Conservation (phyloP, 2,888 invertebrate genomes). For the Eristalis pertinax region DNA sequence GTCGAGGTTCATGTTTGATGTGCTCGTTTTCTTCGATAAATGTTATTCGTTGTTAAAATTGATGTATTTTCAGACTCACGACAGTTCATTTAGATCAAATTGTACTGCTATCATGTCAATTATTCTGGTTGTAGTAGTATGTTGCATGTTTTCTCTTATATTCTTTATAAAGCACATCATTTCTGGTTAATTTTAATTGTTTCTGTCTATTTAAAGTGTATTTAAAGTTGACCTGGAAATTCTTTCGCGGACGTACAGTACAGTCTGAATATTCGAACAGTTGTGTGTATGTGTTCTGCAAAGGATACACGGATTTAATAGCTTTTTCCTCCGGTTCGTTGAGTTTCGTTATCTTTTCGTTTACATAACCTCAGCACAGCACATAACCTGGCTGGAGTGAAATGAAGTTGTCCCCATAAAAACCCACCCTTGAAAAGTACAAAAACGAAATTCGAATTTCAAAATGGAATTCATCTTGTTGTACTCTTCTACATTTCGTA, state of each 20-base stretch:
- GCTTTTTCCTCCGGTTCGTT: background rate
- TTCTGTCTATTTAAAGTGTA: too few species aligned
- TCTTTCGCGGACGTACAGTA: too few species aligned
- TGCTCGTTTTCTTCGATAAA: too few species aligned
- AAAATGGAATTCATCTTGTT: background rate
- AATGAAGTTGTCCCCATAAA: background rate
- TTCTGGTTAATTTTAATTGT: background rate
- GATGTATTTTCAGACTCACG: background rate
- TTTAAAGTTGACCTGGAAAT: too few species aligned
- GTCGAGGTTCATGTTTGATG: background rate
- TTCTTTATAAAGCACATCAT: background rate
- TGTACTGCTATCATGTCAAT: background rate
- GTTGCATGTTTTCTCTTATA: background rate
- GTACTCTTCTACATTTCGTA: too few species aligned
- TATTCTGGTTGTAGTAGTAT: background rate
- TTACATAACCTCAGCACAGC: background rate
- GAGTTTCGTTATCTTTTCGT: background rate
- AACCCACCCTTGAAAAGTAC: background rate
- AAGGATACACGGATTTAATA: background rate
- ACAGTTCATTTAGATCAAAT: background rate
- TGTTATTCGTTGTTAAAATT: background rate
- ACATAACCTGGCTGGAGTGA: background rate
- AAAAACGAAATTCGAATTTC: background rate
- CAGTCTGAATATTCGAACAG: too few species aligned
- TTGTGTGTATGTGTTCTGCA: too few species aligned